Evolutionary conservation across 1,140 invertebrate genomes (phyloP).

Genomic region (Tetraneura akinire): DNA sequence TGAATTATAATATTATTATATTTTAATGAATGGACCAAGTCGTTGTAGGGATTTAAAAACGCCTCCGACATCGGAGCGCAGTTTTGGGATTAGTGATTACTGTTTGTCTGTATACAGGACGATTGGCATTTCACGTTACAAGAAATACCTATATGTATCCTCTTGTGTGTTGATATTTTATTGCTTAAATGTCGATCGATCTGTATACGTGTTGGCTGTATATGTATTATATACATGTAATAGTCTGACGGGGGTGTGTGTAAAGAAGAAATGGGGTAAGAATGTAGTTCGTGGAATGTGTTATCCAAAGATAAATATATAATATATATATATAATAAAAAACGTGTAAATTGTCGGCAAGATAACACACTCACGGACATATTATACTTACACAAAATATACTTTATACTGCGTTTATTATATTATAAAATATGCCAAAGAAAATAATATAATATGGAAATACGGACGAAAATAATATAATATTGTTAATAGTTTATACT

Average conservation of each 20-base stretch:
- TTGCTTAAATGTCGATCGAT: no score
- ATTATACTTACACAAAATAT: neutral
- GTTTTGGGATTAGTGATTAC: no score
- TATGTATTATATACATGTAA: neutral
- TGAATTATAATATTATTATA: no score
- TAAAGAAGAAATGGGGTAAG: neutral
- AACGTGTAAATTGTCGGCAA: slow-evolving; percentile 39
- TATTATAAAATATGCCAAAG: no score
- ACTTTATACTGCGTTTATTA: neutral
- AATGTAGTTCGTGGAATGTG: neutral
- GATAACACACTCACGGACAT: neutral
- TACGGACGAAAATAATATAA: neutral
- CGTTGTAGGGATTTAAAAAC: neutral
- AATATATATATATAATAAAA: no score
- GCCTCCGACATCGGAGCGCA: neutral
- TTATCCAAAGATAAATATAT: slow-evolving; percentile 2
- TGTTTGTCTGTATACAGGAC: no score
- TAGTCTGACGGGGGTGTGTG: no score
- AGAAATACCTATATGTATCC: no score
- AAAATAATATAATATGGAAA: neutral
- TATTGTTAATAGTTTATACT: no score
- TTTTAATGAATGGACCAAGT: neutral
- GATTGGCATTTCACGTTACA: no score
- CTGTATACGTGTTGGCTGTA: neutral
- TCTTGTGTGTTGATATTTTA: no score